These are phyloP conservation scores for Microtus obscurus DNA, from an alignment of 2,797 vertebrate species.

Conservation along the genomic window DNA sequence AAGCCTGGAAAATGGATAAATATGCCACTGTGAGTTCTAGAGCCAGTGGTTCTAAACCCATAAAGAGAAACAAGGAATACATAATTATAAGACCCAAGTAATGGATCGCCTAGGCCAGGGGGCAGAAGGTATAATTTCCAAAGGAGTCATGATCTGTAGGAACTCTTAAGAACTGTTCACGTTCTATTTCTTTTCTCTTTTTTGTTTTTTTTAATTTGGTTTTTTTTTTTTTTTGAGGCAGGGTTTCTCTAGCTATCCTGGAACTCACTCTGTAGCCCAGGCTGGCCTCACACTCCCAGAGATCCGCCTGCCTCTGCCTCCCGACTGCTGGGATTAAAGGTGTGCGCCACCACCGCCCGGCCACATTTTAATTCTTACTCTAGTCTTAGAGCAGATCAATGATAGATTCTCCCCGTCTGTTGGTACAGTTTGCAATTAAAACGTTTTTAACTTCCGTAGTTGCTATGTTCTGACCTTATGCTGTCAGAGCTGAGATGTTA, in stretches of 20 bases:
- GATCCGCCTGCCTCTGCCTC: too few species aligned
- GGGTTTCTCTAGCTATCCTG: too few species aligned
- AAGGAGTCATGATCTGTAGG: background rate
- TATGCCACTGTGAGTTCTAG: background rate
- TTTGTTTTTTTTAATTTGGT: too few species aligned
- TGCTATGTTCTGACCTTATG: background rate
- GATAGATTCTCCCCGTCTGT: background rate
- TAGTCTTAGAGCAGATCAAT: background rate
- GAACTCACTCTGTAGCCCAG: too few species aligned
- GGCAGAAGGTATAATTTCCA: background rate
- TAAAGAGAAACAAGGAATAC: slow-evolving; percentile 28
- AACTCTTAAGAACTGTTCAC: background rate
- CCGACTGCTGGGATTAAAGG: too few species aligned
- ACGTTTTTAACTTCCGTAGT: background rate
- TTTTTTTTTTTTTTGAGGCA: too few species aligned
- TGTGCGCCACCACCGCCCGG: too few species aligned
- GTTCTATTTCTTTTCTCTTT: too few species aligned
- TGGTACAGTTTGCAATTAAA: slow-evolving; percentile 17
- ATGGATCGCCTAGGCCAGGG: background rate
- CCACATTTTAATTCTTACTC: background rate
- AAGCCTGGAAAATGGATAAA: slow-evolving; percentile 1
- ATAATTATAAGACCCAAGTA: background rate
- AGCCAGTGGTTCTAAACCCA: background rate
- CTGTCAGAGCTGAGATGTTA: background rate
- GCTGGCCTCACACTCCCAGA: too few species aligned